Conservation (phyloP, 2,113 vertebrate species). For the Scortum barcoo region DNA sequence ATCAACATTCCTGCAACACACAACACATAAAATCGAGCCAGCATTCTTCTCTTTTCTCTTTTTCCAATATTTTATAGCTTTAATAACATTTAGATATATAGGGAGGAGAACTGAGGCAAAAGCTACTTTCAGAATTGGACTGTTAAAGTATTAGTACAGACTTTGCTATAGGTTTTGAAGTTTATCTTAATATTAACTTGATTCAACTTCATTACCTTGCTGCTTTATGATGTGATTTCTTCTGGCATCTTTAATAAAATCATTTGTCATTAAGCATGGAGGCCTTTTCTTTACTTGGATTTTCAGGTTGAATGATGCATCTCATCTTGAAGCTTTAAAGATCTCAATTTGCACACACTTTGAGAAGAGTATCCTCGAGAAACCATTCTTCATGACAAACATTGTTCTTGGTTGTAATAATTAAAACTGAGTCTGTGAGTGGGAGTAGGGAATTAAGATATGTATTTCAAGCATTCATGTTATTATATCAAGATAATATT, state of each 20-base stretch:
- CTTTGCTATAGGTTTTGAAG: constrained; percentile 64
- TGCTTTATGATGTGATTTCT: constrained; percentile 56
- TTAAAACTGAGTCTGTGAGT: constrained; percentile 10
- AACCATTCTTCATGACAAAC: not conserved
- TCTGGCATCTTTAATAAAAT: constrained; percentile 43
- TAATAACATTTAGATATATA: constrained; percentile 67
- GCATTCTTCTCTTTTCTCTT: constrained; percentile 53
- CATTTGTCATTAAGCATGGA: constrained; percentile 34
- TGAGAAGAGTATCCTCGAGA: not conserved
- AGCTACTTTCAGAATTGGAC: constrained; percentile 60
- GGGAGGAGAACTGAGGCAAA: constrained; percentile 44
- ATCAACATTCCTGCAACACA: constrained; percentile 53
- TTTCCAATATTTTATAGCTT: constrained; percentile 63
- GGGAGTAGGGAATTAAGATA: constrained; percentile 13
- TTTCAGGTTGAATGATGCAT: constrained; percentile 3
- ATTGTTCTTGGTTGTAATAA: not conserved
- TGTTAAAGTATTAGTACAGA: constrained; percentile 71
- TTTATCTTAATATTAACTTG: constrained; percentile 70
- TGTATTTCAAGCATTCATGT: constrained; percentile 15
- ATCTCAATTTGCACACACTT: constrained; percentile 2
- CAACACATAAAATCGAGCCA: constrained; percentile 43
- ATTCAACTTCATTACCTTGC: constrained; percentile 60
- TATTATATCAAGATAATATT: constrained; percentile 12
- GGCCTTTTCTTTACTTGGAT: not conserved
- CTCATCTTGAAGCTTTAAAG: not conserved